Evolutionary conservation across 1,140 invertebrate species (phyloP), one percentile per base, ranked within the genome.

Genomic region (Mizuhopecten yessoensis): DNA sequence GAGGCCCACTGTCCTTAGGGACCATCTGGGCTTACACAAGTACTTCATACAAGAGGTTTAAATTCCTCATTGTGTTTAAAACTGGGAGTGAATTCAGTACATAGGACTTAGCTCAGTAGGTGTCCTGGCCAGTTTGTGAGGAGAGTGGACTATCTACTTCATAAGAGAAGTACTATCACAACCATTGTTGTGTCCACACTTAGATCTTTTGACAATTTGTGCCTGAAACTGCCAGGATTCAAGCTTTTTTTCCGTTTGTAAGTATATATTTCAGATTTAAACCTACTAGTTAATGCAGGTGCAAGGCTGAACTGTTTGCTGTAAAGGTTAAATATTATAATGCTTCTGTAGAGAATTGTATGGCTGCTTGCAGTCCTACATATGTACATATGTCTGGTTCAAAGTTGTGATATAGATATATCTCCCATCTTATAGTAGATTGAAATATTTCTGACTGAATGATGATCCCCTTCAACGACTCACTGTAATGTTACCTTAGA

Each of bases 41-140:
- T 75, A 75, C 57, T 75, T 75, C 9, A 75, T 75, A 75, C 57
- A 75, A 75, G 57, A 75, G 57, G 57, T n/a, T 75, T 75, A 75
- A 75, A 75, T 75, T 75, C 42, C 23, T 75, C 36, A 13, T 39
- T 5, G 36, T 75, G 57, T 75, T 75, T 75, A 75, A 29, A 75
- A 75, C 57, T 29, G 7, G 23, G 23, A 75, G 57, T 75, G 57
- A 75, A 29, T 75, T n/a, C 29, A 29, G 57, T 75, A 29, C 45
- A 3, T 75, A 75, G 36, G 36, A 39, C 13, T 7, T n/a, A n/a
- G n/a, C 57, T 1, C 57, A 13, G 1, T 75, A 49, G 45, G 45
- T 49, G 45, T 49, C 45, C 45, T 49, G 45, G 20, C 11, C 20
- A 49, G 45, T 49, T 29, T 75, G 57, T 75, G 57, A 75, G 57